A percentile compares a stretch with the other conserved stretches of the same genome.
Evolutionary conservation across 2,888 invertebrate genomes (phyloP).

Genomic region (Meloe dianella): DNA sequence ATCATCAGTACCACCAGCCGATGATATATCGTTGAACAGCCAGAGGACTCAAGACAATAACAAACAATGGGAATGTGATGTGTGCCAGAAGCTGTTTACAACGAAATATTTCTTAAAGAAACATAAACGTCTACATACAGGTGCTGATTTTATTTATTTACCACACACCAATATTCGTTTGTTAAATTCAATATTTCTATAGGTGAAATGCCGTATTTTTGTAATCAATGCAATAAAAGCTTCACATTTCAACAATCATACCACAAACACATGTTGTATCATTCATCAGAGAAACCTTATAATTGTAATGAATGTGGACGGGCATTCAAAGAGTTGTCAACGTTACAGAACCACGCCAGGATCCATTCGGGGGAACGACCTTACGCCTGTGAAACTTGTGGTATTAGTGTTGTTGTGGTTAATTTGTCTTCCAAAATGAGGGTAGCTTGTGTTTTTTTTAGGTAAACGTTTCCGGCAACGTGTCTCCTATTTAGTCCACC

Average conservation of each 20-base stretch:
- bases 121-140: slow-evolving; percentile 85
- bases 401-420: slow-evolving; percentile 58
- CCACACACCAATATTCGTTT: no score
- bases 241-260: slow-evolving; percentile 91
- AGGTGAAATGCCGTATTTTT: slow-evolving; percentile 89
- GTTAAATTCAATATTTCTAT: slow-evolving; percentile 53
- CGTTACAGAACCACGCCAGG: slow-evolving; percentile 84
- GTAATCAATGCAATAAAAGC: slow-evolving; percentile 80
- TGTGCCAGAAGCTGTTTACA: slow-evolving; percentile 83
- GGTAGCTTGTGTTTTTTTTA: slow-evolving; percentile 54
- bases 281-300: slow-evolving; percentile 82
- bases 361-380: slow-evolving; percentile 87
- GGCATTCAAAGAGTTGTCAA: slow-evolving; percentile 85
- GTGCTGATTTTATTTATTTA: no score
- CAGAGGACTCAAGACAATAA: slow-evolving; percentile 66
- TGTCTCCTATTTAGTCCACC: slow-evolving; percentile 84
- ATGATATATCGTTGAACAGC: slow-evolving; percentile 22
- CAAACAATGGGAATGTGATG: slow-evolving; percentile 87
- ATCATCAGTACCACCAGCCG: slow-evolving; percentile 9
- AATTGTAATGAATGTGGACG: slow-evolving; percentile 78
- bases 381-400: slow-evolving; percentile 86
- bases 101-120: slow-evolving; percentile 90
- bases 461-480: slow-evolving; percentile 87
- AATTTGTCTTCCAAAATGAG: no score
- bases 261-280: slow-evolving; percentile 86